Conservation (phyloP, 2,113 vertebrate genomes). For the Centropus unirufus region DNA sequence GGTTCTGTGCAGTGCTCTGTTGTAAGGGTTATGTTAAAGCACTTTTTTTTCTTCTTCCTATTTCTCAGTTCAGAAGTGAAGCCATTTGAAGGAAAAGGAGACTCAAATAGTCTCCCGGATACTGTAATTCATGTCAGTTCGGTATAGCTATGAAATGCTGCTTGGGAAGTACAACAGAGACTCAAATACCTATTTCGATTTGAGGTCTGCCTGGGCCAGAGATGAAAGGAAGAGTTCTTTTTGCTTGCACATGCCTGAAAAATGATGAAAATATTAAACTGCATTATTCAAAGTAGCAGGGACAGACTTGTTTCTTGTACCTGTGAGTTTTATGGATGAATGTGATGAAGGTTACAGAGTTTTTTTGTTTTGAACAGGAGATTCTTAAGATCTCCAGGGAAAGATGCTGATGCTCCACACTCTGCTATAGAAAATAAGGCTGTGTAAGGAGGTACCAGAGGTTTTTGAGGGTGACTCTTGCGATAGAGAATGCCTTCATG, state of each 20-base stretch:
- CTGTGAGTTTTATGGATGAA: not conserved
- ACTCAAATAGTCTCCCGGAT: not conserved
- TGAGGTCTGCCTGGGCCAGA: not conserved
- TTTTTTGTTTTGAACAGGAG: not conserved
- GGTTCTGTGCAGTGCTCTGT: not conserved
- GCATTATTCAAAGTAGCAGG: not conserved
- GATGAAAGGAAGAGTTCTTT: not conserved
- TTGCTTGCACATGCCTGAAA: not conserved
- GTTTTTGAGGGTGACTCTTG: not conserved
- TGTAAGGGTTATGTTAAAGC: not conserved
- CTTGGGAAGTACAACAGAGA: not conserved
- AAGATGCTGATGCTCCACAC: not conserved
- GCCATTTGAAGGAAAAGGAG: slow-evolving; percentile 40
- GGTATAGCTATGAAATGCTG: not conserved
- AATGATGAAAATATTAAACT: not conserved
- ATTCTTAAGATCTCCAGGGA: not conserved
- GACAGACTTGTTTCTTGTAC: not conserved
- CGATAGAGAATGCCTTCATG: not conserved
- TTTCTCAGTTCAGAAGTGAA: slow-evolving; percentile 32
- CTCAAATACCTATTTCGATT: not conserved
- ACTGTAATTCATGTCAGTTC: not conserved
- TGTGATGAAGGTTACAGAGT: not conserved
- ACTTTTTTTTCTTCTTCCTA: not conserved
- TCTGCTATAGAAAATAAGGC: not conserved
- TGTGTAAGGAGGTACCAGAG: not conserved